Evolutionary conservation across 2,888 invertebrate species (phyloP), one percentile per base, ranked within the genome.

Genomic region (Mycogona germanica): DNA sequence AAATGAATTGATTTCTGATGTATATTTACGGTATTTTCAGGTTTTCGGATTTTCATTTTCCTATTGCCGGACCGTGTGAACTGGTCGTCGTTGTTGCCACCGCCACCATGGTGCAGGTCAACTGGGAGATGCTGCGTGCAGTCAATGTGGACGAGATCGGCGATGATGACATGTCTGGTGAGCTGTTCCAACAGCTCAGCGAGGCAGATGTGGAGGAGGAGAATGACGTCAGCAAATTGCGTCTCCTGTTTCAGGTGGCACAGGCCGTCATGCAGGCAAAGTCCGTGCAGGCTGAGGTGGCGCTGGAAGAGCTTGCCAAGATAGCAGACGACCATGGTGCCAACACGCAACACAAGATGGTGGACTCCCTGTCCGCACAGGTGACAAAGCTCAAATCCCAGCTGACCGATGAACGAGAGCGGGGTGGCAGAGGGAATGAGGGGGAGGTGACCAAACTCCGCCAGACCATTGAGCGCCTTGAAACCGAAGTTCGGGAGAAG

Each of bases 221-320:
- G 19, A 42, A 46, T 35, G 46, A 52, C 37, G 19, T 46, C 1
- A 28, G 32, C 21, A 52, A 52, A 35, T 17, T 52, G 14, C 19
- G n/a, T 21, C 45, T 52, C 17, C 37, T 52, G n/a, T 52, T 52
- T 46, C 21, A 23, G 7, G 46, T 26, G 5, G 26, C 46, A 21
- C 45, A 35, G 19, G 45, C 45, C 19, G 26, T 52, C 14, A 52
- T 52, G 52, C 52, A 52, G 35, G 52, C 52, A n/a, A 52, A 52
- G 37, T 29, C 52, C 29, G 37, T 52, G 19, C 52, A 52, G 46
- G 52, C 52, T 35, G 52, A 52, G 19, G 46, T 52, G 21, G 52
- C 46, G 12, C 26, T 52, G 4, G 52, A 52, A 52, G 52, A 52
- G 21, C 35, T 52, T 19, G 52, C 44, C 26, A 21, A n/a, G n/a